Conservation (phyloP, 2,888 invertebrate genomes). For the Himalopsyche japonica region DNA sequence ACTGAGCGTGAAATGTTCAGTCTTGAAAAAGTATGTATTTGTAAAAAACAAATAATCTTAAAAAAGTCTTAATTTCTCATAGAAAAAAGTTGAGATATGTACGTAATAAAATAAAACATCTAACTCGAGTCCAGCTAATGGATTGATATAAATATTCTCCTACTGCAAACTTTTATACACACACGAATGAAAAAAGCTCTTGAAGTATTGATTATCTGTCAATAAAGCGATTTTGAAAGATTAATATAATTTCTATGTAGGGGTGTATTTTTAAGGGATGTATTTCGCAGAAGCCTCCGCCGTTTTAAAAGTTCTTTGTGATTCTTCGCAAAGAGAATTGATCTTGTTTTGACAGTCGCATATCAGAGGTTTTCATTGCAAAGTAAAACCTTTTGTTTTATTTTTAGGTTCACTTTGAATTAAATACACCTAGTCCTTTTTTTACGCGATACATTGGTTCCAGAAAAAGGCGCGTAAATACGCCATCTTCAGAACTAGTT, state of each 20-base stretch:
- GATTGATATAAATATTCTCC: background rate
- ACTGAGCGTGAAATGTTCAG: too few relatives aligned
- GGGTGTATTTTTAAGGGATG: conserved; percentile 5
- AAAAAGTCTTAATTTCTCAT: too few relatives aligned
- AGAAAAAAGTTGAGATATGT: too few relatives aligned
- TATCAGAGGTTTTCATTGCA: background rate
- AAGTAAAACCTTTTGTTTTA: background rate
- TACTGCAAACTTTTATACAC: background rate
- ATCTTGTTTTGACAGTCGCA: background rate
- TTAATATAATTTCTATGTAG: conserved; percentile 20
- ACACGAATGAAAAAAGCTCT: conserved; percentile 6
- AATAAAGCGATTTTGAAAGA: conserved; percentile 27
- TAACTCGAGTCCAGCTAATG: background rate
- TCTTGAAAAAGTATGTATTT: too few relatives aligned
- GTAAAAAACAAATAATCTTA: too few relatives aligned
- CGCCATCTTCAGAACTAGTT: too few relatives aligned
- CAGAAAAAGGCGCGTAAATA: too few relatives aligned
- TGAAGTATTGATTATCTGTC: conserved; percentile 28
- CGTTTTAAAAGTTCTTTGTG: conserved; percentile 26
- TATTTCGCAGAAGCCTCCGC: background rate
- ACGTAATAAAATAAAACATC: too few relatives aligned
- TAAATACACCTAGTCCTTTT: too few relatives aligned
- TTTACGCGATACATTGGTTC: too few relatives aligned
- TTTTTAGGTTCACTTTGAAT: too few relatives aligned
- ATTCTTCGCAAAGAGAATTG: background rate